Evolutionary conservation across 2,888 invertebrate species (phyloP).

Genomic region (Agapostemon virescens): DNA sequence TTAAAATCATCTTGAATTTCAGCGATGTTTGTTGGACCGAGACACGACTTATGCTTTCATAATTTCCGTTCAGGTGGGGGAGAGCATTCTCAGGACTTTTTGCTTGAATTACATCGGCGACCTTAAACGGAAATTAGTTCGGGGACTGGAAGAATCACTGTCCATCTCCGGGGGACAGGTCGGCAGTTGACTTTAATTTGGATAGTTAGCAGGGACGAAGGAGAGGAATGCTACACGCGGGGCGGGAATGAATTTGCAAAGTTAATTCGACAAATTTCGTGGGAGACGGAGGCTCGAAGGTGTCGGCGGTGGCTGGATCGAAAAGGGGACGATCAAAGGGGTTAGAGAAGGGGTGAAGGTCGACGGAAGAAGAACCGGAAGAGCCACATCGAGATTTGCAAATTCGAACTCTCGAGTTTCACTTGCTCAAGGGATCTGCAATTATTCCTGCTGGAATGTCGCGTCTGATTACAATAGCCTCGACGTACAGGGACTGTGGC

Average conservation of each 20-base stretch:
- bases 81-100: not conserved
- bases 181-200: slow-evolving; percentile 30
- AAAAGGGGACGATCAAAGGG: not conserved
- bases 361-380: slow-evolving; percentile 18
- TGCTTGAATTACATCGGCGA: slow-evolving; percentile 1
- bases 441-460: slow-evolving; percentile 61
- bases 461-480: slow-evolving; percentile 58
- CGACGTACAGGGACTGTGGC: slow-evolving; percentile 36
- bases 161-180: not conserved
- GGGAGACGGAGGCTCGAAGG: slow-evolving; percentile 7
- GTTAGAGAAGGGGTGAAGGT: not conserved
- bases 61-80: not conserved
- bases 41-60: not conserved
- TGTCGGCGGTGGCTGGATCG: not conserved
- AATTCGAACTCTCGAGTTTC: slow-evolving; percentile 34
- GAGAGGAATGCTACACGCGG: not conserved
- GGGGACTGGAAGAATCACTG: slow-evolving; percentile 27
- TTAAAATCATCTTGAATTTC: not conserved
- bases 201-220: not conserved
- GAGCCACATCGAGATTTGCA: slow-evolving; percentile 20
- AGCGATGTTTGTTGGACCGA: not conserved
- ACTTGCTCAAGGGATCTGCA: slow-evolving; percentile 29
- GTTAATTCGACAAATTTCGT: slow-evolving; percentile 53
- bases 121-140: slow-evolving; percentile 32
- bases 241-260: slow-evolving; percentile 47